Conservation (phyloP, 2,888 invertebrate species). For the Serripes groenlandicus region DNA sequence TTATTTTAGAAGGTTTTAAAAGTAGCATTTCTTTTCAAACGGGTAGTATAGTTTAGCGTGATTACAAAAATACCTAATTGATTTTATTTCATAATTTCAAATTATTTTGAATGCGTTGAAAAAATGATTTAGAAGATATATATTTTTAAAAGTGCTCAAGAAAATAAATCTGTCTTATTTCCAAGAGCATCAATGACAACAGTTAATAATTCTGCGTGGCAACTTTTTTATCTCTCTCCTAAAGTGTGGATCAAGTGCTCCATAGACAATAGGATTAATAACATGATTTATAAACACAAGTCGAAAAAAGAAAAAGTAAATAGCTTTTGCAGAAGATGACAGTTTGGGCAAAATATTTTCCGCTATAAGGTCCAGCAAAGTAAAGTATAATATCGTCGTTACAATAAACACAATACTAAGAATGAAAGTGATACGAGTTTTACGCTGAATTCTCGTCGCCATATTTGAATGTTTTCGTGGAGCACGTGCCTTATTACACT, state of each 20-base stretch:
- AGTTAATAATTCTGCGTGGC: neutral
- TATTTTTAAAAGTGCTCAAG: too few relatives aligned
- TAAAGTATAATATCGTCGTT: conserved; percentile 52
- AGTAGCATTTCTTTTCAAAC: too few relatives aligned
- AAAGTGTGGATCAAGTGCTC: conserved; percentile 59
- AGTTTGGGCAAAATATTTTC: conserved; percentile 32
- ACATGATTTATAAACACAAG: conserved; percentile 64
- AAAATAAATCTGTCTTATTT: too few relatives aligned
- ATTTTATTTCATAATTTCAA: too few relatives aligned
- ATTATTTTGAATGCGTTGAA: too few relatives aligned
- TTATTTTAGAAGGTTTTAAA: too few relatives aligned
- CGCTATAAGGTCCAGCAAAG: conserved; percentile 50
- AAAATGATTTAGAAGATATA: too few relatives aligned
- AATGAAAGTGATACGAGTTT: conserved; percentile 56
- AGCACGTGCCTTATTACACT: neutral
- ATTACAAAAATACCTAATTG: too few relatives aligned
- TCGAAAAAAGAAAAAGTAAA: conserved; percentile 62
- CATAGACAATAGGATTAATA: conserved; percentile 59
- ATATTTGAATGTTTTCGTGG: neutral
- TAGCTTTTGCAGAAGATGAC: conserved; percentile 21
- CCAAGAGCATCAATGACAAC: neutral
- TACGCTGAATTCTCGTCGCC: conserved; percentile 23
- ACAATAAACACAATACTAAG: conserved; percentile 52
- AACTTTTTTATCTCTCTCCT: conserved; percentile 31
- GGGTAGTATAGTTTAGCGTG: too few relatives aligned